phyloP scores from a whole-genome alignment of 2,888 invertebrate species.

The Amorpha juglandis region DNA sequence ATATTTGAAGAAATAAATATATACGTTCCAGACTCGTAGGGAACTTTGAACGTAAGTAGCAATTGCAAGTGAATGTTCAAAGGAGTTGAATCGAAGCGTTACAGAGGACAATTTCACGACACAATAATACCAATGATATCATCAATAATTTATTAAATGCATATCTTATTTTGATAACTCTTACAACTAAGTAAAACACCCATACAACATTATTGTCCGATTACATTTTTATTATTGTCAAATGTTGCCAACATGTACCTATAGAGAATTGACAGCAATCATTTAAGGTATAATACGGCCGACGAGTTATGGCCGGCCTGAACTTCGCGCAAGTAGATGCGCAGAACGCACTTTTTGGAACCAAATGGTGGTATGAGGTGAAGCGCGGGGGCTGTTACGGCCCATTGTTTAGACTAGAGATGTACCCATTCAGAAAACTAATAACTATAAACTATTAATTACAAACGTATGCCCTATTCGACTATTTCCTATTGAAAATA shows the following conservation, averaged over 20 bases:
- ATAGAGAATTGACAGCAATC: conserved; percentile 71
- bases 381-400: too few relatives aligned
- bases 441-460: too few relatives aligned
- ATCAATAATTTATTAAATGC: conserved; percentile 19
- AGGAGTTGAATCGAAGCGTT: conserved; percentile 32
- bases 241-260: conserved; percentile 54
- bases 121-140: conserved; percentile 19
- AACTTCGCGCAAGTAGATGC: too few relatives aligned
- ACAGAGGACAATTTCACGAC: conserved; percentile 18
- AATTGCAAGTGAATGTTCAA: conserved; percentile 5
- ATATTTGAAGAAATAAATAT: conserved; percentile 10
- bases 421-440: too few relatives aligned
- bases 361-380: too few relatives aligned
- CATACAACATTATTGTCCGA: conserved; percentile 59
- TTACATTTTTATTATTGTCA: conserved; percentile 62
- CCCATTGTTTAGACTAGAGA: too few relatives aligned
- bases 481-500: too few relatives aligned
- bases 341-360: too few relatives aligned
- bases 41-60: not conserved
- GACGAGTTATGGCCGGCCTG: too few relatives aligned
- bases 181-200: conserved; percentile 55
- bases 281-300: too few relatives aligned
- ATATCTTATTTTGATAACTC: conserved; percentile 25
- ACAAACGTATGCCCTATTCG: too few relatives aligned
- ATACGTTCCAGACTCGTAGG: not conserved